Base-by-base conservation (phyloP, 2,797 vertebrate genomes). In the Labroides dimidiatus region DNA sequence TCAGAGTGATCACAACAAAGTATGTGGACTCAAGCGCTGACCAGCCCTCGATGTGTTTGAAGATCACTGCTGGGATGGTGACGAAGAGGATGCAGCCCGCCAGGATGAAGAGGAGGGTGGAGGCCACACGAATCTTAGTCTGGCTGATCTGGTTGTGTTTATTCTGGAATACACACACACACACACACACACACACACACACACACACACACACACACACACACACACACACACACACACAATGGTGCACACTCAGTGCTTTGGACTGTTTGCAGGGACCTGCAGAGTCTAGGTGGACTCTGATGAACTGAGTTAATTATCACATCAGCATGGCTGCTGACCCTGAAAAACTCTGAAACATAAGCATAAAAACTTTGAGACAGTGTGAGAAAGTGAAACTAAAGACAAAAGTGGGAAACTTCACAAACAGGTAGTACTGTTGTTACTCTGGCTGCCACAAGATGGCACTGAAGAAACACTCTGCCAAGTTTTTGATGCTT, bases 91-190 rank as follows among this genome's bases (percentile, higher is more conserved):
- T 84, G 82, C 95, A 98, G 81, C 97, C 97, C 1, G 94, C 96
- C 86, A 98, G 87, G 86, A 98, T 96, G 89, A 98, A 98, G 72
- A 95, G 93, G 51, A 98, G 94, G 13, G 97, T 98, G 16, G 96
- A 98, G 66, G 95, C 96, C 80, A 98, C 96, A 2, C 96, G 94
- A 87, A 98, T 97, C 88, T 97, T 97, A 45, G 96, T 98, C 89
- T 97, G 97, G 77, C 96, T 97, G 87, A 97, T 96, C 94, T 97
- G 96, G 60, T 96, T 96, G 84, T 96, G 89, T 94, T 98, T 94
- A 19, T 87, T 90, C 93, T 94, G 71, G 17, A 2, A 54, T 15
- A 64, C 39, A 49, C 6, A 49, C 4, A 49, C 37, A 70, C n/a
- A 64, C 39, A 49, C 20, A 60, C 39, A 24, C 14, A 49, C 11